Base-by-base conservation (phyloP, 2,113 vertebrate genomes). In the Microtus pennsylvanicus region DNA sequence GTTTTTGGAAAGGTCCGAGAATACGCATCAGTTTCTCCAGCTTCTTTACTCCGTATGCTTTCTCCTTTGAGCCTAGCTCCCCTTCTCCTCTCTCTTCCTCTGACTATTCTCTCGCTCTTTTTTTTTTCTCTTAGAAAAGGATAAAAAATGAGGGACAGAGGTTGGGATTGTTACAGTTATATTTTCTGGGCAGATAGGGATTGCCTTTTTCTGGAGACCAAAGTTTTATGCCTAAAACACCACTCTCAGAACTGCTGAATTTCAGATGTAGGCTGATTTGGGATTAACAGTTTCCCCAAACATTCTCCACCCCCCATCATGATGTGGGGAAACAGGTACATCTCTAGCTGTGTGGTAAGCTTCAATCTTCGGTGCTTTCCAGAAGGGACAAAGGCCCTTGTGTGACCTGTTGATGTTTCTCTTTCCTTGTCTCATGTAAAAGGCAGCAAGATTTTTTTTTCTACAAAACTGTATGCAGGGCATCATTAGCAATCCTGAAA, bases 261-360 rank as follows among this genome's bases (percentile, higher is more conserved):
- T 85, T 94, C n/a, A 81, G 26, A 35, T 33, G 10, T 28, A 38
- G 52, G 74, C 33, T 72, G 69, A 52, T 38, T 80, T 85, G 13
- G 14, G 26, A 50, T 26, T 38, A 8, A 17, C 7, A 3, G 28
- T 58, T 85, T 83, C 75, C 65, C 45, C 33, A 75, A 38, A 16
- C 13, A 1, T 38, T 96, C 50, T 91, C 24, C n/a, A 61, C 50
- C 3, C 4, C 7, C 26, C n/a, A 61, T 50, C 4, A 8, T 10
- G 22, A 16, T 1, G 17, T 0, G 0, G 1, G 26, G 33, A 35
- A 11, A 1, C 9, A 33, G 52, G 24, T 3, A 0, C 8, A 11
- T 11, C 4, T 7, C 5, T n/a, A 2, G 38, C 42, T 70, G 7
- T 12, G 0, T 0, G 42, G 28, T 33, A 17, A 87, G 61, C 52